Evolutionary conservation across 2,797 vertebrate species (phyloP).

Genomic region (Jordanella pulchra): DNA sequence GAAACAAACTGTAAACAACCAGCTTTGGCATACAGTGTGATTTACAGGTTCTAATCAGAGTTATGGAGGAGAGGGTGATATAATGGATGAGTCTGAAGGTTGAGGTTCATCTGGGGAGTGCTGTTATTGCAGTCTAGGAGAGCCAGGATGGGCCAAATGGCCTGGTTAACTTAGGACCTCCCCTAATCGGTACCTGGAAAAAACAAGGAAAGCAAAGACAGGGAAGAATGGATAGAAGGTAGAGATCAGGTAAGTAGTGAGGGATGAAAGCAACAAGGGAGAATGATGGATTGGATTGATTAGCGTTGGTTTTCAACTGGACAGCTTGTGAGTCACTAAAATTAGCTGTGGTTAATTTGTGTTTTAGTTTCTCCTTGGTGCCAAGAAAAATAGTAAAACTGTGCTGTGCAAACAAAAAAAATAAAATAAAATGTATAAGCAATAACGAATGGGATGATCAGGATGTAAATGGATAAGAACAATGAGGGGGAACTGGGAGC

Average conservation of each 20-base stretch:
- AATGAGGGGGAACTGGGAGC: neutral
- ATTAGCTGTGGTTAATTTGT: neutral
- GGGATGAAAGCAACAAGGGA: conserved; percentile 3
- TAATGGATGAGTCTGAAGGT: conserved; percentile 4
- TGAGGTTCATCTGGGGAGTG: conserved; percentile 8
- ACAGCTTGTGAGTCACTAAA: neutral
- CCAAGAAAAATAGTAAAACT: neutral
- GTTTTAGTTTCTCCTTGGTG: neutral
- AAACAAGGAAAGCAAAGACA: conserved; percentile 5
- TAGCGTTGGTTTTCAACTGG: neutral
- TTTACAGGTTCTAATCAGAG: neutral
- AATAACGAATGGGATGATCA: neutral
- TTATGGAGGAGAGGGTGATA: neutral
- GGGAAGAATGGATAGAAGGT: conserved; percentile 14
- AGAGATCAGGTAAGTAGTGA: conserved; percentile 1
- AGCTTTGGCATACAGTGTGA: neutral
- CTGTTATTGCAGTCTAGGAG: conserved; percentile 8
- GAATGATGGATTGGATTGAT: conserved; percentile 5
- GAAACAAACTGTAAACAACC: neutral
- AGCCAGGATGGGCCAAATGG: conserved; percentile 6
- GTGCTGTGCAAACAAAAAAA: neutral
- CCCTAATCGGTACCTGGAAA: conserved; percentile 8
- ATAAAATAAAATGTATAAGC: neutral
- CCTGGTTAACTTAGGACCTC: neutral
- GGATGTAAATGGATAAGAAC: neutral